Percentiles rank a stretch among this genome's conserved stretches.
phyloP scores from a whole-genome alignment of 2,113 vertebrate genomes.

The Alosa alosa region DNA sequence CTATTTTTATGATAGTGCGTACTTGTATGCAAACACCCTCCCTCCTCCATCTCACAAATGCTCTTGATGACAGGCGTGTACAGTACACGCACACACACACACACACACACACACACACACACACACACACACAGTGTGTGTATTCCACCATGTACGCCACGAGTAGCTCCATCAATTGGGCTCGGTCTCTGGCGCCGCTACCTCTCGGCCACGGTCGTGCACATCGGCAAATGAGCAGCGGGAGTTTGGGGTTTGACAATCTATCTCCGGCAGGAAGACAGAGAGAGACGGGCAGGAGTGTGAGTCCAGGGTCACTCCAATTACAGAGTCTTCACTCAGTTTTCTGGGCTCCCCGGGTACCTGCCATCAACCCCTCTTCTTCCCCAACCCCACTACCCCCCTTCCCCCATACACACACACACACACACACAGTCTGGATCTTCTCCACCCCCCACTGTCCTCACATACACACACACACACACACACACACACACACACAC shows the following conservation, averaged over 20 bases:
- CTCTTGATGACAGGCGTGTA: slow-evolving; percentile 7
- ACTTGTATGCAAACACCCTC: neutral
- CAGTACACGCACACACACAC: slow-evolving; percentile 22
- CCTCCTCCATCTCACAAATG: neutral
- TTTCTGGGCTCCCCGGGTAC: neutral
- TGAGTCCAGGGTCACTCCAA: slow-evolving; percentile 7
- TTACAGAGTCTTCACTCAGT: slow-evolving; percentile 7
- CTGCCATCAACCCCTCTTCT: neutral
- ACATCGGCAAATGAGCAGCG: slow-evolving; percentile 54
- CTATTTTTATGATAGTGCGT: neutral
- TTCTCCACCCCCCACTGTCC: no score
- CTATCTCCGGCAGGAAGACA: slow-evolving; percentile 44
- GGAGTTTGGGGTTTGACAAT: slow-evolving; percentile 54
- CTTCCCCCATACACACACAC: neutral
- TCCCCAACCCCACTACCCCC: neutral
- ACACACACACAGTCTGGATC: neutral
- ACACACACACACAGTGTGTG: neutral
- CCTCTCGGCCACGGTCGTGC: slow-evolving; percentile 51
- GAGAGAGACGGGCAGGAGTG: slow-evolving; percentile 22
- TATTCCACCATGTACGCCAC: neutral
- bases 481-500: slow-evolving; percentile 2
- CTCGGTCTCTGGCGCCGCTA: slow-evolving; percentile 43
- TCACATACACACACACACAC: neutral
- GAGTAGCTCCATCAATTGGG: slow-evolving; percentile 39
- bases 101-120: neutral